Conservation (phyloP, 2,113 vertebrate genomes). For the Pterophyllum scalare region DNA sequence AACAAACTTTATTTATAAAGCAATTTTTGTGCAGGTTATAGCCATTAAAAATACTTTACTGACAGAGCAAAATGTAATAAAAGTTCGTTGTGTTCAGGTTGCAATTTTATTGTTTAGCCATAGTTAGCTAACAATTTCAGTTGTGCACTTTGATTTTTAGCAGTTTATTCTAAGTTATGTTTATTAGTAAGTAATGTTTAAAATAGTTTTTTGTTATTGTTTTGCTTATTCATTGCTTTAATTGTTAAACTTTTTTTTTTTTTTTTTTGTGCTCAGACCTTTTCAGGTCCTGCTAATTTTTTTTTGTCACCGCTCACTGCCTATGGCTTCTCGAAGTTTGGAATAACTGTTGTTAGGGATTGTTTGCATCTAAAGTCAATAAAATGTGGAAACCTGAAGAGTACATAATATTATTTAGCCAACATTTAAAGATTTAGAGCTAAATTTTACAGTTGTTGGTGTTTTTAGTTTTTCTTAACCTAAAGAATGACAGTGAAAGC, state of each 20-base stretch:
- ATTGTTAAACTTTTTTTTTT: neutral
- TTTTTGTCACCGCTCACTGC: neutral
- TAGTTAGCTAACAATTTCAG: no score
- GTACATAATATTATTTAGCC: neutral
- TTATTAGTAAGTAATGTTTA: neutral
- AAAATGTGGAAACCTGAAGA: neutral
- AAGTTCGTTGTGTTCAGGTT: no score
- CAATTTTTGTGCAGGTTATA: no score
- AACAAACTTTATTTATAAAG: no score
- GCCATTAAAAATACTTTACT: no score
- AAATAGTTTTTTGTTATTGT: neutral
- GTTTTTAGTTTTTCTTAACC: neutral
- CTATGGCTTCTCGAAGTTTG: neutral
- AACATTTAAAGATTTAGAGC: neutral
- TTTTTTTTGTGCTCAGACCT: neutral
- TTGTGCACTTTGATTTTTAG: neutral
- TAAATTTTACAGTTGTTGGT: no score
- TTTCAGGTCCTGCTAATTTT: neutral
- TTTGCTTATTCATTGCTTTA: neutral
- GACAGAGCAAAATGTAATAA: no score
- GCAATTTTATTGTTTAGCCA: no score
- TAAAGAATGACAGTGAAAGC: neutral
- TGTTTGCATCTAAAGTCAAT: neutral
- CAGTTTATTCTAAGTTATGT: neutral
- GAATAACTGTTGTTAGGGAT: neutral